These are phyloP conservation scores for Pseudoips prasinana DNA, from an alignment of 2,888 invertebrate species.

Conservation along the genomic window DNA sequence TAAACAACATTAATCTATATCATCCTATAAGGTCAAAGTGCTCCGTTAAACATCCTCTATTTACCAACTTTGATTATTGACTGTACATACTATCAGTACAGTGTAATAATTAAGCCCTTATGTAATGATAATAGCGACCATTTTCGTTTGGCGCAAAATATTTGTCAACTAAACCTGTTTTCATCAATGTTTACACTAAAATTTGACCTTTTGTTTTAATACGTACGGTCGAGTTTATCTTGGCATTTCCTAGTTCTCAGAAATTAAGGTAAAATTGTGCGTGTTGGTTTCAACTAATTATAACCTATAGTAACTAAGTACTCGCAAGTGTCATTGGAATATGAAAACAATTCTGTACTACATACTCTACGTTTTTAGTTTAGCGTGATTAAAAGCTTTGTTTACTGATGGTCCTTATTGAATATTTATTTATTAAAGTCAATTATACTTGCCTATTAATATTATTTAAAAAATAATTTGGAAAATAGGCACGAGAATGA, in stretches of 20 bases:
- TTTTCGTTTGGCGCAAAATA: conserved; percentile 15
- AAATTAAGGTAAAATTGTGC: conserved; percentile 19
- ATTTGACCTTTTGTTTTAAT: conserved; percentile 12
- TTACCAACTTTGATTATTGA: conserved; percentile 18
- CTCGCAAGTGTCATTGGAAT: no score
- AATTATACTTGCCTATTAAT: no score
- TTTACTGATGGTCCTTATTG: no score
- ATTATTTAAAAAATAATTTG: no score
- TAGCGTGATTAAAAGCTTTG: no score
- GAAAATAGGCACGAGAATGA: no score
- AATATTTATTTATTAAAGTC: no score
- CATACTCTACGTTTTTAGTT: no score
- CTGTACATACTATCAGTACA: conserved; percentile 3
- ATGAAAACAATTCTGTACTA: no score
- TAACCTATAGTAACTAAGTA: no score
- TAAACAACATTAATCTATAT: no score
- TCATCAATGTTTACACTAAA: conserved; percentile 13
- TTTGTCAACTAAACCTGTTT: conserved; percentile 11
- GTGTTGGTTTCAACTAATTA: conserved; percentile 9
- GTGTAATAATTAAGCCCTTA: conserved; percentile 4
- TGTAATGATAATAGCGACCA: conserved; percentile 5
- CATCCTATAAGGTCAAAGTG: no score
- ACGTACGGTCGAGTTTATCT: conserved; percentile 17
- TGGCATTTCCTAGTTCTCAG: conserved; percentile 20
- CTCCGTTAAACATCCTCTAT: conserved; percentile 17